Percentiles rank a stretch among this genome's conserved stretches.
Conservation (phyloP, 2,888 invertebrate species). For the Cheilosia soror region DNA sequence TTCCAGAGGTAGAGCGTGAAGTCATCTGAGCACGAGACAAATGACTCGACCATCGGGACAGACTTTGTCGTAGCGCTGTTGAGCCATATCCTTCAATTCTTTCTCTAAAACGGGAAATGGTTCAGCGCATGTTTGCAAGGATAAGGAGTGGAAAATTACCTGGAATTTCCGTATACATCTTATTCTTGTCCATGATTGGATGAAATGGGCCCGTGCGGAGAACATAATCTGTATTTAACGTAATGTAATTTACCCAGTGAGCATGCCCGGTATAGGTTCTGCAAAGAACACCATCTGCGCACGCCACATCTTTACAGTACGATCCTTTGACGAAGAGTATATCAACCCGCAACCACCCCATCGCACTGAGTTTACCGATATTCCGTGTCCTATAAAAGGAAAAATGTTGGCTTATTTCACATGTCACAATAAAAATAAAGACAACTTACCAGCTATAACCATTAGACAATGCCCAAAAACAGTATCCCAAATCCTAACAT, state of each 20-base stretch:
- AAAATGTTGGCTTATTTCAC: neutral
- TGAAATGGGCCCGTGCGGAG: too few relatives aligned
- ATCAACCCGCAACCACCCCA: conserved; percentile 98
- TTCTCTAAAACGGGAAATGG: conserved; percentile 77
- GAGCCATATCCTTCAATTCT: conserved; percentile 85
- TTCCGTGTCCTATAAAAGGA: conserved; percentile 88
- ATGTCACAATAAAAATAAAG: too few relatives aligned
- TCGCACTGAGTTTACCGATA: conserved; percentile 95
- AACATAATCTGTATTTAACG: conserved; percentile 98
- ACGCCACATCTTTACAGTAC: conserved; percentile 98
- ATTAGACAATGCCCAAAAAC: too few relatives aligned
- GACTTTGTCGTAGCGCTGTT: conserved; percentile 88
- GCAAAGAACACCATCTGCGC: conserved; percentile 95
- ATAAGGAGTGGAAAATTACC: conserved; percentile 83
- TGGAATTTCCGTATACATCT: conserved; percentile 81
- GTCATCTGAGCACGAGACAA: conserved; percentile 99
- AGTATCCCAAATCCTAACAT: too few relatives aligned
- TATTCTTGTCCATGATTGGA: conserved; percentile 87
- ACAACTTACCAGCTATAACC: conserved; percentile 81
- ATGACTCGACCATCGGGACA: conserved; percentile 88
- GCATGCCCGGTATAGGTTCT: conserved; percentile 97
- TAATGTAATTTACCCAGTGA: conserved; percentile 99
- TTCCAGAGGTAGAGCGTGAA: conserved; percentile 98
- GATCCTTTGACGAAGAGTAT: conserved; percentile 98
- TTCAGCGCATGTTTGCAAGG: neutral